Evolutionary conservation across 2,113 vertebrate species (phyloP), one percentile per base, ranked within the genome.

Genomic region (Chaetodon auriga): DNA sequence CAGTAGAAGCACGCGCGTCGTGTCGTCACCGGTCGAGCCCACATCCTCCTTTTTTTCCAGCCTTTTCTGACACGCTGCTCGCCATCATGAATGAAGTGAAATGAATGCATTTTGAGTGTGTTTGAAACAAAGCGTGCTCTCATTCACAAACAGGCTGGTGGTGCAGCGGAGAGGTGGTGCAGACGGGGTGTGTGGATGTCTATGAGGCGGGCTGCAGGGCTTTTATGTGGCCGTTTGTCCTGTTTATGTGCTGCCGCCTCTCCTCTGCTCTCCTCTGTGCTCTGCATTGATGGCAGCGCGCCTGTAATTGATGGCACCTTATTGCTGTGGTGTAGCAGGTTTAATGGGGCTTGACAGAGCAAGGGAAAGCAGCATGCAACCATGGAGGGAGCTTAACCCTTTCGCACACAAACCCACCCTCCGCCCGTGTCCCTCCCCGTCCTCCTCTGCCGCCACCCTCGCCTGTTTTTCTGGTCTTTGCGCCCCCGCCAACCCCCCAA

Each of bases 191-290:
- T 75, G 65, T 16, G 3, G 21, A 18, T 14, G 58, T 68, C 7
- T 72, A 10, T 7, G 57, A 73, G 82, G 75, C 58, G n/a, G 82
- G 82, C 88, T 84, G 80, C 81, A 43, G 89, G 87, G 18, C 89
- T 95, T 95, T 95, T 95, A 95, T 95, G 95, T 92, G 93, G 94
- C 94, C 91, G 92, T 96, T 95, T 95, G 95, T 95, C 94, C 93
- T 93, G 93, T 94, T 95, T 95, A 95, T 95, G 92, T 91, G 93
- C 75, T 79, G 89, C 92, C 90, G 93, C 93, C 92, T 91, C 92
- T 90, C 84, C 87, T 80, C 83, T 80, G 82, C 80, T 87, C 87
- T 90, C 89, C 85, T 87, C 84, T 84, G 86, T 75, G 62, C 90
- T 90, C 82, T 84, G 85, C 94, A 91, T 93, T 91, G 93, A 95